Evolutionary conservation across 2,888 invertebrate genomes (phyloP), one percentile per base, ranked within the genome.

Genomic region (Andrena minutula): DNA sequence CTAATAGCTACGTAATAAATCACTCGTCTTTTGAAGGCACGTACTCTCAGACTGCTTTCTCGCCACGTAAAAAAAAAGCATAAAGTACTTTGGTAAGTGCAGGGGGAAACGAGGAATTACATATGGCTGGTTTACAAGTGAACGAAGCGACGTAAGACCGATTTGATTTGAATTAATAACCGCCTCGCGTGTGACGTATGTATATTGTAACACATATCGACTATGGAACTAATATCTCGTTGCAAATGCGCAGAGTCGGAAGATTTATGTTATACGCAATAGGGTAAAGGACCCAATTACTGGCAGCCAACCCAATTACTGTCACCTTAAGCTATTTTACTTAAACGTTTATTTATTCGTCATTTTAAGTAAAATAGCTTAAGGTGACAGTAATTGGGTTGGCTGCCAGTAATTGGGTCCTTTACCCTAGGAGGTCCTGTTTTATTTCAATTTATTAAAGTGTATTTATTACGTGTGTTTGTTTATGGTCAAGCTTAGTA

Each of bases 1-100:
- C 83, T 47, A 80, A 71, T 51, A 74, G 51, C 28, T 41, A 78
- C 78, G 68, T 79, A 56, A 82, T 84, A 83, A 87, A 86, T 83
- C 79, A 79, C 69, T 70, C 69, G 73, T 72, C 51, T 23, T 82
- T 75, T 70, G 68, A 73, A 68, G 28, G 77, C 61, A 69, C 61
- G 64, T 66, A 61, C 65, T 58, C 47, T 41, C 49, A 47, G 60
- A 41, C 65, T 77, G 68, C 70, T 79, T 79, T 75, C 71, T 64
- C 66, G 75, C 26, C 51, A 28, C 47, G 28, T 49, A 30, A 56
- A 79, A 78, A 79, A 78, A 81, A 78, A 78, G 66, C 79, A 51
- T 35, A 47, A 28, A 63, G 51, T 28, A 47, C 53, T 23, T n/a
- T 47, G 12, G 65, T 60, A 49, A 65, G 75, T 77, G 71, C 63